A percentile compares a stretch with the other conserved stretches of the same genome.
Evolutionary conservation across 2,113 vertebrate genomes (phyloP).

Genomic region (Saguinus midas): DNA sequence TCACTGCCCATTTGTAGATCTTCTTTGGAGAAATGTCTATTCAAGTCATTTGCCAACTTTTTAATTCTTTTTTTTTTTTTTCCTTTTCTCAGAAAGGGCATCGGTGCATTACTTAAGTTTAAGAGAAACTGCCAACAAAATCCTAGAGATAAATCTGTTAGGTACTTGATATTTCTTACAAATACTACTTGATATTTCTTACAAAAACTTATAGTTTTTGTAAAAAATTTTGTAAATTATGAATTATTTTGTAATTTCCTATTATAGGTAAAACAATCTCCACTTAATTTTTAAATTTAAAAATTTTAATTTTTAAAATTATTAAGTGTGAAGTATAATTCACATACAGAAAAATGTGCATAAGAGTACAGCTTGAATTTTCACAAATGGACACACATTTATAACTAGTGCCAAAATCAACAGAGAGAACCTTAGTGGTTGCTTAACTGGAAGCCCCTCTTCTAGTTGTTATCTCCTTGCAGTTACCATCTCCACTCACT

Average conservation of each 20-base stretch:
- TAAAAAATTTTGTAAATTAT: no score
- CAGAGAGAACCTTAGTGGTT: background rate
- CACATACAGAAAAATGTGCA: background rate
- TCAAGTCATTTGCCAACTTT: background rate
- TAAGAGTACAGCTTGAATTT: background rate
- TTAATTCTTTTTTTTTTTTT: background rate
- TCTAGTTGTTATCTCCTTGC: background rate
- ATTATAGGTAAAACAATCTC: background rate
- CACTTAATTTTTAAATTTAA: background rate
- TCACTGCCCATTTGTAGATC: background rate
- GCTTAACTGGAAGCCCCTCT: background rate
- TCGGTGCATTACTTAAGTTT: background rate
- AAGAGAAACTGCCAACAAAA: background rate
- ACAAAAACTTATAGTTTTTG: background rate
- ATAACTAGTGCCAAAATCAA: background rate
- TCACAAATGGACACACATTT: background rate
- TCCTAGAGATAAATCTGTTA: background rate
- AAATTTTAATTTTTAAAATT: background rate
- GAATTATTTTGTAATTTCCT: background rate
- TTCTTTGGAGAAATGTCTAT: background rate
- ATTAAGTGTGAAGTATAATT: background rate
- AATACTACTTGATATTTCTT: background rate
- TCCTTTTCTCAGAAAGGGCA: background rate
- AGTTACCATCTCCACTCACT: background rate
- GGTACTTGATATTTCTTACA: background rate